Evolutionary conservation across 30 jellyfish, hydroid and myxozoan species (phyloP), one percentile per base, ranked within the genome.

Genomic region (Pseudorhiza aurosa): DNA sequence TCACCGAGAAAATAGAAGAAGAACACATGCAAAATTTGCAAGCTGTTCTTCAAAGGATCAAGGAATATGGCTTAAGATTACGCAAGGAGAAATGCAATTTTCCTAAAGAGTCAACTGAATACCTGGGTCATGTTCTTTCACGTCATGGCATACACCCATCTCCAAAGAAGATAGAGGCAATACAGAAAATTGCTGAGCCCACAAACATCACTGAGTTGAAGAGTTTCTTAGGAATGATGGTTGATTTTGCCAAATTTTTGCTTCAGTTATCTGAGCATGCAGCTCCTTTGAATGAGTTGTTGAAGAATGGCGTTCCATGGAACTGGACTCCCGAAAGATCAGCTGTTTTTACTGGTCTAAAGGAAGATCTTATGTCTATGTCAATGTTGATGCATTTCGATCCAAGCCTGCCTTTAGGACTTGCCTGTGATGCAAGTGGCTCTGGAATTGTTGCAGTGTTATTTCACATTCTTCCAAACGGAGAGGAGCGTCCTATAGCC

Each of bases 181-280:
- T 75, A 56, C 62, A 55, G 78, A 57, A 56, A 40, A 57, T 75
- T 35, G 51, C 88, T 30, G 74, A 60, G 82, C 90, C 90, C 31
- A 40, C 81, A 33, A 78, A 60, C 63, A 65, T 78, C 68, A 78
- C 89, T 77, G 90, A 78, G 82, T 64, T 78, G 71, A 78, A 49
- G 82, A 25, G 75, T 42, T 78, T 60, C 72, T 62, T 58, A 44
- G 90, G 75, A 62, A 62, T 78, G 82, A 65, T 39, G 37, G 82
- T 60, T 65, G 43, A 78, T 59, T 78, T 78, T 63, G 82, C 82
- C 80, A 62, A 60, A 63, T 60, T 76, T 49, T 60, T 78, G 74
- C 90, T 82, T 78, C 90, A 60, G 75, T 62, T 78, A 43, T 78
- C 82, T 44, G 90, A 60, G 42, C 89, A 81, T 77, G 81, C 89